Base-by-base conservation (phyloP, 1,140 invertebrate genomes). In the Holcopasites calliopsidis region DNA sequence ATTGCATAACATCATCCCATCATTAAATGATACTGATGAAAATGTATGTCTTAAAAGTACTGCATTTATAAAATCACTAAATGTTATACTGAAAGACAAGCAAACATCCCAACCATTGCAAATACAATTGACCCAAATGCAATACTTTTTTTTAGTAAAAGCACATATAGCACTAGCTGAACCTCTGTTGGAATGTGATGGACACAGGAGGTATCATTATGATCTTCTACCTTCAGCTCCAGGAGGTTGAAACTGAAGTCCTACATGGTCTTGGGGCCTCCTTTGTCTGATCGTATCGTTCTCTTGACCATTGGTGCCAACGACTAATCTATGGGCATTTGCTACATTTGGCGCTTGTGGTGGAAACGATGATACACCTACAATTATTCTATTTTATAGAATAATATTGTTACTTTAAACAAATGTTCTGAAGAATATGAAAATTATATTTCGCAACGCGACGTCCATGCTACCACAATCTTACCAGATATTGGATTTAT, bases 151-250 rank as follows among this genome's bases (percentile, higher is more conserved):
- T 58, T 75, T 69, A 40, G 72, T 57, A 72, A 78, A 82, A 83
- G 72, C 78, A 80, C 77, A 78, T 82, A 79, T 83, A 85, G 76
- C 76, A 80, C 79, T 75, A 72, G 60, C 68, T 85, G 76, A 86
- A 87, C 86, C 86, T 86, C 84, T 82, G 62, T 81, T 79, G 71
- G 78, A 85, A 83, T 78, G 80, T 84, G 85, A 84, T 85, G 81
- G 80, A 85, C 61, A 84, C 82, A 76, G 77, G 77, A 83, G 80
- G 83, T 87, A 86, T 88, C 83, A 79, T 88, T 85, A 85, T 85
- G 82, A 86, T 77, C 85, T 88, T 88, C 84, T 89, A 90, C 89
- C 89, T 86, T 90, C 88, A 55, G 85, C 82, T 87, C 86, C 85
- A 11, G 85, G 79, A 65, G 81, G 84, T 65, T 88, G 88, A 23